phyloP scores from a whole-genome alignment of 2,888 invertebrate genomes.

The Conistra vaccinii region DNA sequence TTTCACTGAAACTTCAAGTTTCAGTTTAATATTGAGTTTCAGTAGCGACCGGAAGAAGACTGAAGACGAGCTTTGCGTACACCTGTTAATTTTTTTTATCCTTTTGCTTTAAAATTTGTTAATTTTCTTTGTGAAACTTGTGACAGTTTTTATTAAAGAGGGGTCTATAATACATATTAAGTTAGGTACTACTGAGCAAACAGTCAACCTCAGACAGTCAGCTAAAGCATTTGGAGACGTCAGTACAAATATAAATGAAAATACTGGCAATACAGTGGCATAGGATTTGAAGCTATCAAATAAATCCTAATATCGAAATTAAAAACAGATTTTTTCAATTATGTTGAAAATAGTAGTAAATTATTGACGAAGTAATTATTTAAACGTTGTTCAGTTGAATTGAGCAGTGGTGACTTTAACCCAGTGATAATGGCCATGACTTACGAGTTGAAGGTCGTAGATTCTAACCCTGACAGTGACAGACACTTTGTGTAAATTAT shows the following conservation, averaged over 20 bases:
- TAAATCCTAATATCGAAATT: background rate
- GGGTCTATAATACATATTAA: background rate
- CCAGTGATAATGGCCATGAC: too few species aligned
- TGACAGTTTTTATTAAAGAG: background rate
- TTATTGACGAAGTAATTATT: background rate
- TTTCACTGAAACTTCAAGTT: conserved; percentile 74
- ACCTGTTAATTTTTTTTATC: conserved; percentile 67
- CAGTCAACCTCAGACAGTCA: background rate
- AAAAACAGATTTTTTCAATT: background rate
- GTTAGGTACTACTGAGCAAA: background rate
- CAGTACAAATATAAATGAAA: background rate
- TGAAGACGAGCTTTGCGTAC: conserved; percentile 57
- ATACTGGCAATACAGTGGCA: too few species aligned
- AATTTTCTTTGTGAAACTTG: conserved; percentile 34
- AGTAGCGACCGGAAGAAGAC: conserved; percentile 59
- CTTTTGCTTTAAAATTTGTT: conserved; percentile 36
- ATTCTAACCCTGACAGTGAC: too few species aligned
- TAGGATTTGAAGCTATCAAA: too few species aligned
- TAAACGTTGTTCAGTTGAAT: background rate
- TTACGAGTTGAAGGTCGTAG: too few species aligned
- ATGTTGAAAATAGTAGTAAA: too few species aligned
- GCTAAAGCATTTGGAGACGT: background rate
- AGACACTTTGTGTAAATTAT: too few species aligned
- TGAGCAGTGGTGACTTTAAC: too few species aligned
- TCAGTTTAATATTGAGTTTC: conserved; percentile 78